phyloP scores from a whole-genome alignment of 2,113 vertebrate genomes.

The Macquaria ambigua region DNA sequence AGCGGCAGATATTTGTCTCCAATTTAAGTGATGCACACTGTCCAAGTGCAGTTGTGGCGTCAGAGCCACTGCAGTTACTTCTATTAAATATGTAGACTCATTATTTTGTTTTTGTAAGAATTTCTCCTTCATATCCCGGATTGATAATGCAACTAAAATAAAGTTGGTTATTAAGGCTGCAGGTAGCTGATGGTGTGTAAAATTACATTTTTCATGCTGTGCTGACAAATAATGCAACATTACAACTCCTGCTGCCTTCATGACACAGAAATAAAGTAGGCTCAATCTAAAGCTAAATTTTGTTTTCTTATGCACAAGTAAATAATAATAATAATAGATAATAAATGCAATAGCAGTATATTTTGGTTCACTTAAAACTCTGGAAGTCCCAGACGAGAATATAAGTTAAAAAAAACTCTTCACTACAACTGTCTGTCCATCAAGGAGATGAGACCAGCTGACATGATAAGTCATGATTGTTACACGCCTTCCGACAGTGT shows the following conservation, averaged over 20 bases:
- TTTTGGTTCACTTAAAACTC: no score
- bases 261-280: neutral
- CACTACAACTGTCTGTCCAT: no score
- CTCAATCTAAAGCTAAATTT: neutral
- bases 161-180: neutral
- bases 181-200: neutral
- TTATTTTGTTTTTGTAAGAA: neutral
- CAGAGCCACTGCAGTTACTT: neutral
- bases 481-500: no score
- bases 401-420: no score
- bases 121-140: no score
- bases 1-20: neutral
- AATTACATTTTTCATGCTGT: neutral
- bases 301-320: neutral
- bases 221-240: neutral
- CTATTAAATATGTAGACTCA: slow-evolving; percentile 1
- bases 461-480: no score
- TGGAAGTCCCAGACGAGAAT: no score
- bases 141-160: neutral
- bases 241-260: neutral
- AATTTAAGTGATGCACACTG: no score
- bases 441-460: no score
- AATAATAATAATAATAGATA: neutral
- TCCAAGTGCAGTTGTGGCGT: neutral
- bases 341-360: no score